A percentile compares a stretch with the other conserved stretches of the same genome.
Conservation (phyloP, 2,888 invertebrate species). For the Exephanes ischioxanthus region DNA sequence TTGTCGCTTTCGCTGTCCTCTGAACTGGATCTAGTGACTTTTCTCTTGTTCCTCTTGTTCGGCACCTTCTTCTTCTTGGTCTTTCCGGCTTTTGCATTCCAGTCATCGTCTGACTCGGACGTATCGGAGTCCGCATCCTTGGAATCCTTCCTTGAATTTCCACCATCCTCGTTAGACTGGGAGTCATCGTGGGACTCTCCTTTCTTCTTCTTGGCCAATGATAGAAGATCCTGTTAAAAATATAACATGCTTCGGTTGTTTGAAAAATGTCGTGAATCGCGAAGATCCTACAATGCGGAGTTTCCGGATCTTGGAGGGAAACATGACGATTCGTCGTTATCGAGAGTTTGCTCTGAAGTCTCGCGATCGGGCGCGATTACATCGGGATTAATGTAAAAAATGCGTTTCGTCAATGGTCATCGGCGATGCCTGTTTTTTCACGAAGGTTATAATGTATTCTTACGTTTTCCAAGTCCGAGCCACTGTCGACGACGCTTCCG, state of each 20-base stretch:
- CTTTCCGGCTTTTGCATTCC: constrained; percentile 84
- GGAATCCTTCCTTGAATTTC: constrained; percentile 78
- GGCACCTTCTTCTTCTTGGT: constrained; percentile 83
- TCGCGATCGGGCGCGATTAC: not conserved
- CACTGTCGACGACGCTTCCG: constrained; percentile 89
- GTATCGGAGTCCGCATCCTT: constrained; percentile 85
- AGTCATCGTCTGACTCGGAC: constrained; percentile 86
- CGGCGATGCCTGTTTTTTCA: constrained; percentile 19
- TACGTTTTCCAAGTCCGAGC: constrained; percentile 94
- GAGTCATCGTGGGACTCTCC: constrained; percentile 84
- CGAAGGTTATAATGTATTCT: constrained; percentile 83
- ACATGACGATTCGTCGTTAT: not conserved
- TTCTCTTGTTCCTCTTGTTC: constrained; percentile 84
- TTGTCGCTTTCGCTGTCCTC: constrained; percentile 84
- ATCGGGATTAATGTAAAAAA: constrained; percentile 5
- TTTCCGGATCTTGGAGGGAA: not conserved
- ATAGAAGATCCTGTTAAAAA: constrained; percentile 90
- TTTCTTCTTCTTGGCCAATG: constrained; percentile 93
- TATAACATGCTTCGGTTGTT: not conserved
- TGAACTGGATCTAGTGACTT: constrained; percentile 85
- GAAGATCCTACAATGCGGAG: not conserved
- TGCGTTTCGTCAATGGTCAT: not conserved
- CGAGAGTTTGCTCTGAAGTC: not conserved
- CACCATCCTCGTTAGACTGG: constrained; percentile 80
- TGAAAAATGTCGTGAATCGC: not conserved